phyloP scores from a whole-genome alignment of 2,888 invertebrate genomes.

The Aelia acuminata region DNA sequence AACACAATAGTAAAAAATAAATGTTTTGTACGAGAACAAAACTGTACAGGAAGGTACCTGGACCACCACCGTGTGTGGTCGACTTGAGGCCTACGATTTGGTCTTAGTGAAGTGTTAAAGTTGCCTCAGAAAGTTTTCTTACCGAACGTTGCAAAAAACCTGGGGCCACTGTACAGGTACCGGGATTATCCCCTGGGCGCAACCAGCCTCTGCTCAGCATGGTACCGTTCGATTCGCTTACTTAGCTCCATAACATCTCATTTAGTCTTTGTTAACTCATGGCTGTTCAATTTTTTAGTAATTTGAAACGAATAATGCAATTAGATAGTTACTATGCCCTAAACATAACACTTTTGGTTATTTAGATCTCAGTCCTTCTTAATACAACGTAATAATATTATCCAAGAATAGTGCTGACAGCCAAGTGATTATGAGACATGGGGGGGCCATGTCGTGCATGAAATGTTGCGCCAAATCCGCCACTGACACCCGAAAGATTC shows the following conservation, averaged over 20 bases:
- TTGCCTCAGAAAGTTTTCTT: slow-evolving; percentile 47
- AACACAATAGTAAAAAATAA: background rate
- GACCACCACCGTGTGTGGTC: slow-evolving; percentile 24
- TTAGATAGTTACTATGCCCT: no score
- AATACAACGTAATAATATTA: no score
- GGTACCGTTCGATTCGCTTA: background rate
- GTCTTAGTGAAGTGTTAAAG: slow-evolving; percentile 47
- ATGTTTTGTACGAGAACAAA: background rate
- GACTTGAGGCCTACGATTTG: background rate
- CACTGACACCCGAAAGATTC: background rate
- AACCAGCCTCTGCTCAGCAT: background rate
- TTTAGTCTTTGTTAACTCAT: background rate
- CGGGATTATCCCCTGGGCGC: slow-evolving; percentile 1
- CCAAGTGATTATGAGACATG: no score
- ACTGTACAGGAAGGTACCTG: background rate
- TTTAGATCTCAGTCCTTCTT: no score
- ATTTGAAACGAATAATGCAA: no score
- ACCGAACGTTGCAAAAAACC: background rate
- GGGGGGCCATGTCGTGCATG: no score
- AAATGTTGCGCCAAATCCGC: no score
- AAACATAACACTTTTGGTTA: no score
- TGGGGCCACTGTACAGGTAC: background rate
- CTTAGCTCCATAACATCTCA: background rate
- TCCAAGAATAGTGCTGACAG: no score
- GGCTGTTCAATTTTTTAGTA: no score